A percentile compares a stretch with the other conserved stretches of the same genome.
Conservation (phyloP, 2,113 vertebrate genomes). For the Genyomyrus donnyi region DNA sequence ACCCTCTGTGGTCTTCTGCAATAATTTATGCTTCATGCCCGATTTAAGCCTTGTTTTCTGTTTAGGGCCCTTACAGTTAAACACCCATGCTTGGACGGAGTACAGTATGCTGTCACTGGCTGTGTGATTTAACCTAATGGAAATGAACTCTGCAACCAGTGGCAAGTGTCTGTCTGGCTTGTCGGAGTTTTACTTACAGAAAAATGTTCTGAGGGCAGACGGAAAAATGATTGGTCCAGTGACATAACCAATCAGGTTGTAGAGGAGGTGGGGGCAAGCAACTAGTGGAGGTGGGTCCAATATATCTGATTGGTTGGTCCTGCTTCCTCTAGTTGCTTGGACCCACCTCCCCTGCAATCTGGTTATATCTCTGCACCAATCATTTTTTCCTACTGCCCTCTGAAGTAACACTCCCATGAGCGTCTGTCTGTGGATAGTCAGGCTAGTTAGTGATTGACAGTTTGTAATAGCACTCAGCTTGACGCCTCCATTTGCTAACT, state of each 20-base stretch:
- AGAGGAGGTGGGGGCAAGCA: too few species aligned
- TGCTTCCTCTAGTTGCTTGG: too few species aligned
- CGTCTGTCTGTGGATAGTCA: neutral
- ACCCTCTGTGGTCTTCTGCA: neutral
- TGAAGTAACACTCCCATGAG: too few species aligned
- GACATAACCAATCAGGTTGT: too few species aligned
- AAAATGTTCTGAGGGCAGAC: too few species aligned
- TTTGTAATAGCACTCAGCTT: neutral
- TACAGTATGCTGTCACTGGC: neutral
- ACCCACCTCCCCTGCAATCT: too few species aligned
- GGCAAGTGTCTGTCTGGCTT: neutral
- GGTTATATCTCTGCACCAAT: too few species aligned
- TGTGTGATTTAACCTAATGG: neutral
- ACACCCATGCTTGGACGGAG: neutral
- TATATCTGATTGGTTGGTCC: too few species aligned
- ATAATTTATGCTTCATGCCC: neutral
- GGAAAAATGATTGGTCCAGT: too few species aligned
- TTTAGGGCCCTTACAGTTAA: neutral
- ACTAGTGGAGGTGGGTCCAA: too few species aligned
- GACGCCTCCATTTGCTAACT: neutral
- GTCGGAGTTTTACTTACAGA: too few species aligned
- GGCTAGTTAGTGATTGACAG: neutral
- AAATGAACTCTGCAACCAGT: neutral
- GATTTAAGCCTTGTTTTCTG: neutral
- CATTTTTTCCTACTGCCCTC: too few species aligned